phyloP scores from a whole-genome alignment of 2,113 vertebrate species.

The Nannobrachium achirus region DNA sequence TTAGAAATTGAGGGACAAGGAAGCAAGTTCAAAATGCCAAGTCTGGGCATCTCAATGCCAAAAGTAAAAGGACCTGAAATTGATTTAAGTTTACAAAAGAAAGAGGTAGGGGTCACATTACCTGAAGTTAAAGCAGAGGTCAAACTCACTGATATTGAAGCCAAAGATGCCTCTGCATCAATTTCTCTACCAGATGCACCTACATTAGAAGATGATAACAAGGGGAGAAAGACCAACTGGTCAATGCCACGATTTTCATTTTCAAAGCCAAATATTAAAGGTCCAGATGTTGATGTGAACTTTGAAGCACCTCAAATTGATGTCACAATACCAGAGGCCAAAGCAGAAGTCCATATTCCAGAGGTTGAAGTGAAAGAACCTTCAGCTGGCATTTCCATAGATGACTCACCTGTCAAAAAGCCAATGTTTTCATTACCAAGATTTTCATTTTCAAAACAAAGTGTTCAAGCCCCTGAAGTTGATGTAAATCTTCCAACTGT shows the following conservation, averaged over 20 bases:
- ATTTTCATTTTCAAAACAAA: no score
- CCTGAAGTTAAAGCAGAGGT: slow-evolving; percentile 1
- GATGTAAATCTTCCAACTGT: neutral
- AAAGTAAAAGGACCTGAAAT: slow-evolving; percentile 23
- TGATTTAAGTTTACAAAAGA: slow-evolving; percentile 28
- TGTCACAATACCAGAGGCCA: slow-evolving; percentile 32
- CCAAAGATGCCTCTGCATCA: neutral
- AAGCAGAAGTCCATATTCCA: slow-evolving; percentile 12
- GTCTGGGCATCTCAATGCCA: slow-evolving; percentile 30
- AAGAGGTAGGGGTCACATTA: slow-evolving; percentile 17
- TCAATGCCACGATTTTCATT: no score
- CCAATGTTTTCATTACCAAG: slow-evolving; percentile 14
- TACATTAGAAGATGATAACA: neutral
- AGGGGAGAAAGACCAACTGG: no score
- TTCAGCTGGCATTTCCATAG: neutral
- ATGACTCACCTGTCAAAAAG: slow-evolving; percentile 19
- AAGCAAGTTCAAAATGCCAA: slow-evolving; percentile 47
- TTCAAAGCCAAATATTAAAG: no score
- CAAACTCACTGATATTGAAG: neutral
- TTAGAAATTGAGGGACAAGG: slow-evolving; percentile 23
- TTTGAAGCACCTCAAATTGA: neutral
- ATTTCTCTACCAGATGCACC: neutral
- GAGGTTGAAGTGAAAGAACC: slow-evolving; percentile 26
- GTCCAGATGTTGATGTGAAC: slow-evolving; percentile 2
- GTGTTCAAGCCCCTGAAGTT: neutral